Evolutionary conservation across 1,140 invertebrate genomes (phyloP).

Genomic region (Drosophila insularis): DNA sequence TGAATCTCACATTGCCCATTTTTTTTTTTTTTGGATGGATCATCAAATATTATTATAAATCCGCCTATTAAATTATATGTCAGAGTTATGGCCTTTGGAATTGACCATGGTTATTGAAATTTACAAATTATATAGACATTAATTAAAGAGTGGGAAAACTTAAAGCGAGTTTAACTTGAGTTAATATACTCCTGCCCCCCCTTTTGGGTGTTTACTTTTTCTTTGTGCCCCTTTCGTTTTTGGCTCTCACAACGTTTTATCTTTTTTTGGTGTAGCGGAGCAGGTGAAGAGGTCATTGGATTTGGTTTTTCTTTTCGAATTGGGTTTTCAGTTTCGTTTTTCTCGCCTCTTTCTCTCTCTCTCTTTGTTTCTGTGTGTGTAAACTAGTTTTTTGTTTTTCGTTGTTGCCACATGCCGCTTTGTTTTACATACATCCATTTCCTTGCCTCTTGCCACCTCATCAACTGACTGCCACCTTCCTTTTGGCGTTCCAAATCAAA

Average conservation of each 20-base stretch:
- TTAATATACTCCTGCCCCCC: neutral
- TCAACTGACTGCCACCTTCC: neutral
- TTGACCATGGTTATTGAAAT: neutral
- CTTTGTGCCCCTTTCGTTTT: neutral
- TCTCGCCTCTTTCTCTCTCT: neutral
- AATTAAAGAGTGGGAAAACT: neutral
- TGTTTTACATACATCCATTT: neutral
- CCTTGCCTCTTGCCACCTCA: too few species aligned
- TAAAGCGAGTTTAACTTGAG: neutral
- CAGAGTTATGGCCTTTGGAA: neutral
- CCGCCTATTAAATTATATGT: neutral
- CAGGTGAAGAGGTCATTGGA: conserved; percentile 6
- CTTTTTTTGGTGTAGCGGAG: neutral
- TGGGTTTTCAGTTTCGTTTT: neutral
- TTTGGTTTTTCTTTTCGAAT: neutral
- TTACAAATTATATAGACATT: neutral
- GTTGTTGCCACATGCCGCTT: neutral
- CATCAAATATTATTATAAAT: too few species aligned
- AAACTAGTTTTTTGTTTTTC: neutral
- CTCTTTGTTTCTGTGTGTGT: neutral
- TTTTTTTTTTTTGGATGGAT: too few species aligned
- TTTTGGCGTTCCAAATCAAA: neutral
- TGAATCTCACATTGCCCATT: too few species aligned
- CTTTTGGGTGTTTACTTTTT: neutral
- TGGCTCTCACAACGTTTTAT: neutral